Conservation (phyloP, 2,888 invertebrate genomes). For the Tachina grossa region DNA sequence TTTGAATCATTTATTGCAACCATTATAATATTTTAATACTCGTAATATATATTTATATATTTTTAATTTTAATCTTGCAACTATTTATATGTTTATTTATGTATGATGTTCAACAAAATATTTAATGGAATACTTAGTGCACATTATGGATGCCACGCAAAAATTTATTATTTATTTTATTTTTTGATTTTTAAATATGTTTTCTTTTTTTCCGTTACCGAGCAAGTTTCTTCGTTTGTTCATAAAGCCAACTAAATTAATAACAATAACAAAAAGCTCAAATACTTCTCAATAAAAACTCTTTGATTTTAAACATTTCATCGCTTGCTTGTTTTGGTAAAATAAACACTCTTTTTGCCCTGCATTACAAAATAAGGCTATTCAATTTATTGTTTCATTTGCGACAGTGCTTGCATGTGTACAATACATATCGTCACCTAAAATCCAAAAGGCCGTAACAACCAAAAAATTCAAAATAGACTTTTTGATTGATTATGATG, state of each 20-base stretch:
- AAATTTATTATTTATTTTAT: not conserved
- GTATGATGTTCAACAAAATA: not conserved
- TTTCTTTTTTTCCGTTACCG: conserved; percentile 41
- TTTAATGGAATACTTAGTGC: no score
- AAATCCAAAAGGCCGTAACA: no score
- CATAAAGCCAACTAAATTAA: conserved; percentile 43
- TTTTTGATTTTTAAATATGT: conserved; percentile 13
- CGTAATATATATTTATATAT: not conserved
- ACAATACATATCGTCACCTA: no score
- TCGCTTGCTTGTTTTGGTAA: conserved; percentile 17
- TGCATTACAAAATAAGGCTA: not conserved
- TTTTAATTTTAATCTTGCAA: not conserved
- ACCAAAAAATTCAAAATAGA: no score
- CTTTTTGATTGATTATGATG: no score
- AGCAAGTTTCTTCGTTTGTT: conserved; percentile 52
- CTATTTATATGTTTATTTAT: not conserved
- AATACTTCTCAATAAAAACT: conserved; percentile 41
- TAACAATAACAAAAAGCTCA: conserved; percentile 20
- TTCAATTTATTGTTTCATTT: not conserved
- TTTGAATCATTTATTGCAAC: conserved; percentile 39
- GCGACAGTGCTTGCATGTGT: not conserved
- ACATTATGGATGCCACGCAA: not conserved
- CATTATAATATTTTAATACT: conserved; percentile 20
- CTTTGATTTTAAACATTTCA: conserved; percentile 44
- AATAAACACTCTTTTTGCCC: conserved; percentile 16